Base-by-base conservation (phyloP, 2,888 invertebrate species). In the Onthophagus sagittarius region DNA sequence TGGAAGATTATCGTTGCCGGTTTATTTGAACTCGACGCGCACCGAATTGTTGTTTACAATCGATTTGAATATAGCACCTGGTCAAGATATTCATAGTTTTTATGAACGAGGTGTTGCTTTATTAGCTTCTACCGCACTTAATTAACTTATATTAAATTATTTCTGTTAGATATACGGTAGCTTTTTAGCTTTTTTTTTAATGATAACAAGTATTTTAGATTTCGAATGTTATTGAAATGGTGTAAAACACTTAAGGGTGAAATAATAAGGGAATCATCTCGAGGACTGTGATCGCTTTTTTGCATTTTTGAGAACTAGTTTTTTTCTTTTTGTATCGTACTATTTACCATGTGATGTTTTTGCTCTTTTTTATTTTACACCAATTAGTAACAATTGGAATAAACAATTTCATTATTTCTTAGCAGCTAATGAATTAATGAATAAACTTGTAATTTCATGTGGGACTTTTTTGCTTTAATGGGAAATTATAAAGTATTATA, bases 41-140 rank as follows among this genome's bases (percentile, higher is more conserved):
- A 93, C 95, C 0, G 98, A 98, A 85, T 89, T 98, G 74, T 88
- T 99, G 77, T 99, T 99, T 87, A 98, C 98, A 0, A 93, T 99
- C 73, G 96, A 98, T 81, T 90, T 99, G 84, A 94, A 95, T 80
- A 93, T 97, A 72, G 95, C 95, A 70, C 91, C 95, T 69, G 94
- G 94, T 62, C 95, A 96, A 84, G 96, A 96, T 82, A 94, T 93
- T 72, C 97, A 97, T 85, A 96, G 96, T 85, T 99, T 99, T 89
- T 99, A 98, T 87, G 98, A 99, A 86, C 90, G 99, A 72, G 99
- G 99, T 78, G 99, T 99, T 23, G 99, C 99, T 70, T 90, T 99
- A 65, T 91, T 98, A 82, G 96, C 97, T 15, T 98, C 98, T 64
- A 96, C 96, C 63, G 92, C 94, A 76, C 90, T 97, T 72, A 63